phyloP scores from a whole-genome alignment of 2,797 vertebrate species.

The Rhinichthys osculus region DNA sequence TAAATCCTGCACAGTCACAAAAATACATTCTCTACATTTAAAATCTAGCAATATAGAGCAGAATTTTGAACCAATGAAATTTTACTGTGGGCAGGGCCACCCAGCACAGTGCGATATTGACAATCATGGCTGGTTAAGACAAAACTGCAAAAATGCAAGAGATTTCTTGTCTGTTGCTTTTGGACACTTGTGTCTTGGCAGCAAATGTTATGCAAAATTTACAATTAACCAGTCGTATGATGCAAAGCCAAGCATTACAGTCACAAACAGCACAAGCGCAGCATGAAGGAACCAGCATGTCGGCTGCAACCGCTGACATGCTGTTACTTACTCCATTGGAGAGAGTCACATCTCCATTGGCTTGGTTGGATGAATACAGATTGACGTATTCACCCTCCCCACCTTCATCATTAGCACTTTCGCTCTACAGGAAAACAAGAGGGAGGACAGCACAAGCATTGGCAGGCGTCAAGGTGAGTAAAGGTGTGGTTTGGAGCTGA shows the following conservation, averaged over 20 bases:
- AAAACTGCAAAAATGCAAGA: slow-evolving; percentile 5
- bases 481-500: slow-evolving; percentile 5
- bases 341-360: slow-evolving; percentile 78
- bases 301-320: background rate
- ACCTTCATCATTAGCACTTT: slow-evolving; percentile 78
- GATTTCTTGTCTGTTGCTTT: background rate
- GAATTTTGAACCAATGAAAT: background rate
- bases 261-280: slow-evolving; percentile 24
- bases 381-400: slow-evolving; percentile 86
- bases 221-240: slow-evolving; percentile 3
- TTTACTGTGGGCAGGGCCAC: background rate
- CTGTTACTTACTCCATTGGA: slow-evolving; percentile 85
- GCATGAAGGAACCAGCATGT: background rate
- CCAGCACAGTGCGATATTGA: background rate
- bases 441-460: slow-evolving; percentile 65
- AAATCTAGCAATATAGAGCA: background rate
- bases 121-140: background rate
- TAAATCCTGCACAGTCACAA: background rate
- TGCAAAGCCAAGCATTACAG: slow-evolving; percentile 40
- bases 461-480: slow-evolving; percentile 40
- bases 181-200: background rate
- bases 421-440: slow-evolving; percentile 83
- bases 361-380: slow-evolving; percentile 85
- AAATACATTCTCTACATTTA: background rate
- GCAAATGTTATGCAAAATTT: background rate